A percentile compares a stretch with the other conserved stretches of the same genome.
phyloP scores from a whole-genome alignment of 2,888 invertebrate genomes.

The Callinectes sapidus region DNA sequence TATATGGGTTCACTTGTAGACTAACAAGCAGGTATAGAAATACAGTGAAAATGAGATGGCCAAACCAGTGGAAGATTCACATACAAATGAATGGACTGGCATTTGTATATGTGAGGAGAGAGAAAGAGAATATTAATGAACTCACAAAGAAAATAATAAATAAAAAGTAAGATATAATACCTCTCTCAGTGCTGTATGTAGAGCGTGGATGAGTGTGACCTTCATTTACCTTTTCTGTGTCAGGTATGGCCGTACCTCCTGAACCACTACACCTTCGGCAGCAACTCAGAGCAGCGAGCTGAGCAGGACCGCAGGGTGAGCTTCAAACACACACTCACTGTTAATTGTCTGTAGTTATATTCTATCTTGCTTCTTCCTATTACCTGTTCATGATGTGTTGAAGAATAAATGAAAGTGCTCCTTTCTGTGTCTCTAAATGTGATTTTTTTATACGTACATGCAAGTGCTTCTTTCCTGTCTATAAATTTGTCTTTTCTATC shows the following conservation, averaged over 20 bases:
- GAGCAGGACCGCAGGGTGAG: constrained; percentile 79
- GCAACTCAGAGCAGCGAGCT: constrained; percentile 81
- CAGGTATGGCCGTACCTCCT: constrained; percentile 91
- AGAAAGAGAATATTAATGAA: too few relatives aligned
- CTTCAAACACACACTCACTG: background rate
- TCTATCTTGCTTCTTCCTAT: background rate
- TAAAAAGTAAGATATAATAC: background rate
- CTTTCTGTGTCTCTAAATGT: background rate
- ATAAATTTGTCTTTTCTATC: background rate
- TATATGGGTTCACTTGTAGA: too few relatives aligned
- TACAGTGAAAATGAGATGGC: too few relatives aligned
- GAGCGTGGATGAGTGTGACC: background rate
- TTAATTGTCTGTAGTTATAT: background rate
- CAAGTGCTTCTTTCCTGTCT: background rate
- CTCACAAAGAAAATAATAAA: too few relatives aligned
- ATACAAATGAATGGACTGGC: too few relatives aligned
- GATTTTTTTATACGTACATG: background rate
- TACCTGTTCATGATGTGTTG: background rate
- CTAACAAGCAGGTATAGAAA: too few relatives aligned
- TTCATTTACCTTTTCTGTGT: constrained; percentile 8
- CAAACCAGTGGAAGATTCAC: too few relatives aligned
- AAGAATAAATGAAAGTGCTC: background rate
- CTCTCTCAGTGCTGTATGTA: background rate
- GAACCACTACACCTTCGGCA: constrained; percentile 89
- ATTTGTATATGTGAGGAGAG: too few relatives aligned